Evolutionary conservation across 2,888 invertebrate genomes (phyloP).

Genomic region (Drosophila acutilabella): DNA sequence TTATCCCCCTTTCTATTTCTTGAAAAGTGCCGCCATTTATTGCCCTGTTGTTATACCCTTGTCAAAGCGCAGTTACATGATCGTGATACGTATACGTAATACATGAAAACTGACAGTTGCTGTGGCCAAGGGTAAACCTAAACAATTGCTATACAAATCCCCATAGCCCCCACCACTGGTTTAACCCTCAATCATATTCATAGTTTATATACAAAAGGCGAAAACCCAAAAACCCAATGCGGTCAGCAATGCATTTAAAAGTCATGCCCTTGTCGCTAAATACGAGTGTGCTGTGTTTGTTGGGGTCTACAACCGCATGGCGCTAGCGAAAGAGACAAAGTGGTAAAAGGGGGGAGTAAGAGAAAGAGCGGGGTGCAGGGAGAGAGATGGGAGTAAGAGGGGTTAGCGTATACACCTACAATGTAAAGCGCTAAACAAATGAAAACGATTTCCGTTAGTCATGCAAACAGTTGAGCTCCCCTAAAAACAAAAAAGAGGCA

Average conservation of each 20-base stretch:
- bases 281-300: constrained; percentile 40
- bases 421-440: constrained; percentile 70
- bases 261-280: constrained; percentile 68
- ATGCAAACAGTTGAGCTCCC: constrained; percentile 64
- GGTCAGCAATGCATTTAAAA: constrained; percentile 62
- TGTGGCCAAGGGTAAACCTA: constrained; percentile 39
- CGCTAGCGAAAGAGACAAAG: constrained; percentile 20
- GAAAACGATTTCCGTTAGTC: constrained; percentile 77
- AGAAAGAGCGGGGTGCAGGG: no score
- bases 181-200: constrained; percentile 23
- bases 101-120: constrained; percentile 5
- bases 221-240: constrained; percentile 42
- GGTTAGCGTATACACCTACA: constrained; percentile 29
- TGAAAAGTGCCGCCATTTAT: background rate
- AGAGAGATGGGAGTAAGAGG: background rate
- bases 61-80: constrained; percentile 3
- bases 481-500: constrained; percentile 39
- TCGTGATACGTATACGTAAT: constrained; percentile 1
- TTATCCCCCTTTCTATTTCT: background rate
- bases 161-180: background rate
- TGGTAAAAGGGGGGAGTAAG: background rate
- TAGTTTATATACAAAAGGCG: constrained; percentile 32
- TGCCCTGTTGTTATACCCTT: background rate
- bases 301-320: constrained; percentile 44
- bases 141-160: constrained; percentile 28